Conservation (phyloP, 2,797 vertebrate genomes). For the Todus mexicanus region DNA sequence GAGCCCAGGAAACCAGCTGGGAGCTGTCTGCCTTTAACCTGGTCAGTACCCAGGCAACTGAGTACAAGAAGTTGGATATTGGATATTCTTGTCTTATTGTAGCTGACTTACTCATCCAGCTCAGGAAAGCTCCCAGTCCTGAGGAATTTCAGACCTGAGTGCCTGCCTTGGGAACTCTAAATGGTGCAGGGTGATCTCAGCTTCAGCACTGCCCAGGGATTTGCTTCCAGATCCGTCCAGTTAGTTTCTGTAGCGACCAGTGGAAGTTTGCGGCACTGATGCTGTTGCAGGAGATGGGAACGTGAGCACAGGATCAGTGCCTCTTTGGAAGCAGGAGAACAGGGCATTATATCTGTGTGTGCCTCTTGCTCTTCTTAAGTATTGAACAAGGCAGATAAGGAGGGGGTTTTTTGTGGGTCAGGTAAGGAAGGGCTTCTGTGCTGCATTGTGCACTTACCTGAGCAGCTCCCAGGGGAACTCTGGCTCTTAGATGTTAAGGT, state of each 20-base stretch:
- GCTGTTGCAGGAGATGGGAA: not conserved
- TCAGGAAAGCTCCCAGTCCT: not conserved
- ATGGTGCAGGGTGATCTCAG: not conserved
- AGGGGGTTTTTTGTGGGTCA: not conserved
- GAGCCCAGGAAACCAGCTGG: not conserved
- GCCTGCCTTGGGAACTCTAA: not conserved
- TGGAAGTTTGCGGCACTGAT: not conserved
- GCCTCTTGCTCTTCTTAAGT: not conserved
- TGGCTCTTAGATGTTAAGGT: not conserved
- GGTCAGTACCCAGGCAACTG: not conserved
- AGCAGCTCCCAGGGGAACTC: not conserved
- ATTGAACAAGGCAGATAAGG: not conserved
- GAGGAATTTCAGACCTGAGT: not conserved
- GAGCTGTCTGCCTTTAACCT: not conserved
- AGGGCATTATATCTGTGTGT: accelerated
- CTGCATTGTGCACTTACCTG: not conserved
- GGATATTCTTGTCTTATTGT: not conserved
- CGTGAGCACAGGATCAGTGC: not conserved
- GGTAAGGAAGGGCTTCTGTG: not conserved
- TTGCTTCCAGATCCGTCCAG: not conserved
- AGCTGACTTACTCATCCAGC: not conserved
- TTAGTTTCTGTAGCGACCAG: not conserved
- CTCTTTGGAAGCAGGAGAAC: not conserved
- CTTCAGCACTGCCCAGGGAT: not conserved
- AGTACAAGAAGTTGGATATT: not conserved